Percentiles rank a stretch among this genome's conserved stretches.
Evolutionary conservation across 2,888 invertebrate species (phyloP).

Genomic region (Amiota mariae): DNA sequence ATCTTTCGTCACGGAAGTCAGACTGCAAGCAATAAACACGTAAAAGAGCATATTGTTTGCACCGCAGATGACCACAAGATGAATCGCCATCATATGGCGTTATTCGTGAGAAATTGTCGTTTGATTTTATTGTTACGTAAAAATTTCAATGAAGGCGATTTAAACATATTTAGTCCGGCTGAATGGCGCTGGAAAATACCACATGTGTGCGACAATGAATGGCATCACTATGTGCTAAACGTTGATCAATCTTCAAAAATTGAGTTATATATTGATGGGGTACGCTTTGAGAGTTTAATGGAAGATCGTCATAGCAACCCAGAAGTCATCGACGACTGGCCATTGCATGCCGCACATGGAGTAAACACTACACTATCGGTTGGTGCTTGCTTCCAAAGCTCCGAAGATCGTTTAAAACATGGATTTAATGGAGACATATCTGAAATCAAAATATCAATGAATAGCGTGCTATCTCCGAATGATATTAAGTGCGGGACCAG

Average conservation of each 20-base stretch:
- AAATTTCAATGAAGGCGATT: conserved; percentile 93
- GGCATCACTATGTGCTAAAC: conserved; percentile 98
- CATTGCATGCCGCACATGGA: conserved; percentile 94
- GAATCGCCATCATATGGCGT: conserved; percentile 98
- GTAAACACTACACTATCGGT: conserved; percentile 94
- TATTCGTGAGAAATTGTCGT: conserved; percentile 97
- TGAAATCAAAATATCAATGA: conserved; percentile 69
- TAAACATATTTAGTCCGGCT: conserved; percentile 96
- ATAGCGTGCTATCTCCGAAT: conserved; percentile 58
- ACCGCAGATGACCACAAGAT: conserved; percentile 98
- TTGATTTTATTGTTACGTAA: conserved; percentile 91
- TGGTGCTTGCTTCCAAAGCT: conserved; percentile 99
- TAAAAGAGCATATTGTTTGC: conserved; percentile 97
- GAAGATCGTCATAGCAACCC: conserved; percentile 83
- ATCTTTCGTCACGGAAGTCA: conserved; percentile 93
- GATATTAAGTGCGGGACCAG: conserved; percentile 72
- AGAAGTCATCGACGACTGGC: conserved; percentile 99
- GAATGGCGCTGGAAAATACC: conserved; percentile 99
- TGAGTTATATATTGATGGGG: conserved; percentile 91
- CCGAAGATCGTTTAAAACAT: conserved; percentile 92
- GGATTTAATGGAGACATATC: conserved; percentile 73
- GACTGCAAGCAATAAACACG: conserved; percentile 85
- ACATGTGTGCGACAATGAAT: conserved; percentile 96
- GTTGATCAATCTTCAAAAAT: conserved; percentile 87
- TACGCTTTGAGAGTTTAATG: conserved; percentile 71